phyloP scores from a whole-genome alignment of 2,797 vertebrate genomes.

The Calcarius lapponicus region DNA sequence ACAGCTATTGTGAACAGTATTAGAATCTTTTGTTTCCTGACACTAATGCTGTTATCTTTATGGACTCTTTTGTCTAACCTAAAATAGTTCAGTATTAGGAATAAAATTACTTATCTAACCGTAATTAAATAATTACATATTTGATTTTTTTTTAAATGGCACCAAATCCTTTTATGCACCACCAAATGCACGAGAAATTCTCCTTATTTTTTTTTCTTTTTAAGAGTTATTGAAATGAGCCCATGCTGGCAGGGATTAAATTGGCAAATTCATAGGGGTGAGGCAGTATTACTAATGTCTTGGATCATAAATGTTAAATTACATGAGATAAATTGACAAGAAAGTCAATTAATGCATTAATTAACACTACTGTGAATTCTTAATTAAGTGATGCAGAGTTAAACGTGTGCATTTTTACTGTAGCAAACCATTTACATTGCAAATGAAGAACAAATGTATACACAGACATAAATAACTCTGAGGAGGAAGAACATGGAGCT shows the following conservation, averaged over 20 bases:
- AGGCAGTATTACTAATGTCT: background rate
- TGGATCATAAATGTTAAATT: background rate
- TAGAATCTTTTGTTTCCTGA: background rate
- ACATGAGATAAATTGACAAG: background rate
- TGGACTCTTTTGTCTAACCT: background rate
- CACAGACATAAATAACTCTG: background rate
- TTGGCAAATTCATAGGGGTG: background rate
- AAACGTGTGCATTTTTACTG: background rate
- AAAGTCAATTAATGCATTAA: background rate
- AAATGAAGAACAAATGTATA: background rate
- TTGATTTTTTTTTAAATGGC: background rate
- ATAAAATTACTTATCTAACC: background rate
- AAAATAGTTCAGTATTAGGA: background rate
- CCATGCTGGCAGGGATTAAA: background rate
- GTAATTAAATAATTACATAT: background rate
- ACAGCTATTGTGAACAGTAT: background rate
- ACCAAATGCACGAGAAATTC: background rate
- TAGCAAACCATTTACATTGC: background rate
- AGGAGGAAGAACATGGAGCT: background rate
- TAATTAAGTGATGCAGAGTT: background rate
- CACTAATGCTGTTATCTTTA: background rate
- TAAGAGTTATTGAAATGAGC: background rate
- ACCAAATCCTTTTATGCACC: background rate
- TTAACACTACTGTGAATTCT: background rate
- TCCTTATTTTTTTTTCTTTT: background rate